A percentile compares a stretch with the other conserved stretches of the same genome.
These are phyloP conservation scores for Apis dorsata DNA, from an alignment of 1,140 invertebrate genomes.

Conservation along the genomic window DNA sequence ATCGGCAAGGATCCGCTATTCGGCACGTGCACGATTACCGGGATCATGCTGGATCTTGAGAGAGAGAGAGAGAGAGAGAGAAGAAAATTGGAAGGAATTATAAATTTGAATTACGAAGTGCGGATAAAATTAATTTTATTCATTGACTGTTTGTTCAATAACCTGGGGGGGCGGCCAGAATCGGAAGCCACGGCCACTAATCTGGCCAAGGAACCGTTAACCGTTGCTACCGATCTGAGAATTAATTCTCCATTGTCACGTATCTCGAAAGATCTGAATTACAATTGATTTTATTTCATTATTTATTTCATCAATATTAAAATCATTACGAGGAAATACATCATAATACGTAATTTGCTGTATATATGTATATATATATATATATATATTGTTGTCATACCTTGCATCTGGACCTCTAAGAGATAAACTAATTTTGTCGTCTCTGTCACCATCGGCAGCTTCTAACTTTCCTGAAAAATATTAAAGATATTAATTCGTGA, in stretches of 20 bases:
- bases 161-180: constrained; percentile 87
- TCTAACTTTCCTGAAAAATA: constrained; percentile 83
- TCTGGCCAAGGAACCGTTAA: constrained; percentile 82
- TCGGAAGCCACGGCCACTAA: constrained; percentile 90
- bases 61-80: neutral
- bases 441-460: constrained; percentile 89
- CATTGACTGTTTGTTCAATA: neutral
- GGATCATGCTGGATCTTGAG: constrained; percentile 84
- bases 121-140: neutral
- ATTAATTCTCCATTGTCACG: constrained; percentile 81
- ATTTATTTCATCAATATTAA: neutral
- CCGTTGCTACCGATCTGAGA: constrained; percentile 79
- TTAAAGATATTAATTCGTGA: neutral
- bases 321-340: no score
- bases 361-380: no score
- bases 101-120: neutral
- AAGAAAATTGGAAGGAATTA: neutral
- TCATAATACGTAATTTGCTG: no score
- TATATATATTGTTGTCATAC: constrained; percentile 71
- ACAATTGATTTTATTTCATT: neutral
- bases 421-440: constrained; percentile 85
- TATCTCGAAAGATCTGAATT: constrained; percentile 79
- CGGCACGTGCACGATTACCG: constrained; percentile 87
- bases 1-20: constrained; percentile 76
- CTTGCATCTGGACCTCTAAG: constrained; percentile 87